Evolutionary conservation across 2,888 invertebrate species (phyloP), one percentile per base, ranked within the genome.

Genomic region (Drosophila crucigera): DNA sequence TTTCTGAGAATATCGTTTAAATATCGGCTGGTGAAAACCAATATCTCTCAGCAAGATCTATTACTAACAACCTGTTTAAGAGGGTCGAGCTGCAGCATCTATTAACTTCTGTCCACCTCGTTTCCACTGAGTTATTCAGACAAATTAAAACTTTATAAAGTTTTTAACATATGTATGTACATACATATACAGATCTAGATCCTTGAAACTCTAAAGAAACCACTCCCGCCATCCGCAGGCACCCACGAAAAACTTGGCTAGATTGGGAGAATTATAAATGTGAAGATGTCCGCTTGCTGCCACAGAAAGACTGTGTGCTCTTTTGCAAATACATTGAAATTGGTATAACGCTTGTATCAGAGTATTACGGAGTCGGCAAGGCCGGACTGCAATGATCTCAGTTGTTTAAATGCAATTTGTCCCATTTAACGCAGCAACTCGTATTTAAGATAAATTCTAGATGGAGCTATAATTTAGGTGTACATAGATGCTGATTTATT

Each of bases 401-500:
- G 16, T 47, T 4, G 16, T 1, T 25, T 4, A 16, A 47, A 47
- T 47, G 25, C 47, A 22, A 31, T 50, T 31, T 33, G n/a, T 7
- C 35, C 14, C 35, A 22, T 65, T 25, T 22, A 16, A 25, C 16
- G 16, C 37, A 52, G 16, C 37, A 52, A 28, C 16, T 9, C 25
- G 19, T n/a, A 25, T 33, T 30, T 14, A 25, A 11, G 14, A 33
- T 7, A 30, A 35, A 39, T 30, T 50, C 11, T 64, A 28, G 31
- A 39, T 33, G 47, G 25, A 54, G 41, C 64, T 39, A 33, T 66
- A 66, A 65, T 69, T 78, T 65, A 73, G 67, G 64, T 68, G 69
- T 52, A 22, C 54, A 53, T 49, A 63, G 66, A 72, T 76, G 68
- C 75, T 79, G 78, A 75, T 78, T 79, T 79, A 79, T 79, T 63